A percentile compares a stretch with the other conserved stretches of the same genome.
Conservation (phyloP, 1,140 invertebrate species). For the Drosophila busckii region DNA sequence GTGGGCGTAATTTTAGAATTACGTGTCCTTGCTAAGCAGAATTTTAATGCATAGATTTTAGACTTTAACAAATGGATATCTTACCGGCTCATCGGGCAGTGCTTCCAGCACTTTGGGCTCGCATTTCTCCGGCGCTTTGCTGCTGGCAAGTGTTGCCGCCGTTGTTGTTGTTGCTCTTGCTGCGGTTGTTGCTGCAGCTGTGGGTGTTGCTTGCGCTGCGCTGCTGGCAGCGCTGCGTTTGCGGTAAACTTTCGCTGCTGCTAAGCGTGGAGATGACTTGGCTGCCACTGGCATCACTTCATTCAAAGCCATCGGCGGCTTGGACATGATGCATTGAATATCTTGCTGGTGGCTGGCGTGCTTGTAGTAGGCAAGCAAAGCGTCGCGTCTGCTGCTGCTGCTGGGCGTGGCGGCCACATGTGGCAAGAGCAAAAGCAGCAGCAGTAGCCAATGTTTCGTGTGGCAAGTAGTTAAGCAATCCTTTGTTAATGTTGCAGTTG, state of each 20-base stretch:
- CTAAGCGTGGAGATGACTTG: conserved; percentile 53
- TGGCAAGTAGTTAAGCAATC: conserved; percentile 33
- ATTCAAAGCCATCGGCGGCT: conserved; percentile 40
- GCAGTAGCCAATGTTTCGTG: conserved; percentile 24
- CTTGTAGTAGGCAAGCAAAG: conserved; percentile 64
- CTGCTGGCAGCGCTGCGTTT: conserved; percentile 48
- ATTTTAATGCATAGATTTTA: too few species aligned
- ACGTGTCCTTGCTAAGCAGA: too few species aligned
- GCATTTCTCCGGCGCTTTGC: conserved; percentile 49
- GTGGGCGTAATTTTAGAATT: too few species aligned
- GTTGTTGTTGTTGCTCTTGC: conserved; percentile 18
- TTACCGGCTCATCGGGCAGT: conserved; percentile 73
- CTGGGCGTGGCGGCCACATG: conserved; percentile 22
- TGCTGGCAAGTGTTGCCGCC: conserved; percentile 5
- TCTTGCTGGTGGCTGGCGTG: conserved; percentile 49
- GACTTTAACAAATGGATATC: background rate
- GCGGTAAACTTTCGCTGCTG: conserved; percentile 45
- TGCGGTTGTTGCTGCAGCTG: background rate
- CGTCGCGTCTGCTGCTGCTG: conserved; percentile 47
- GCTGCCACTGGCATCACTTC: conserved; percentile 46
- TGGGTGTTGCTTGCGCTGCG: background rate
- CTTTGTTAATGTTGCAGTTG: conserved; percentile 17
- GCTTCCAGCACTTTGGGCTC: conserved; percentile 70
- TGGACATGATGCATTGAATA: conserved; percentile 32
- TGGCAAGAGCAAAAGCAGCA: conserved; percentile 41